Base-by-base conservation (phyloP, 2,888 invertebrate species). In the Drosophila prostipennis region DNA sequence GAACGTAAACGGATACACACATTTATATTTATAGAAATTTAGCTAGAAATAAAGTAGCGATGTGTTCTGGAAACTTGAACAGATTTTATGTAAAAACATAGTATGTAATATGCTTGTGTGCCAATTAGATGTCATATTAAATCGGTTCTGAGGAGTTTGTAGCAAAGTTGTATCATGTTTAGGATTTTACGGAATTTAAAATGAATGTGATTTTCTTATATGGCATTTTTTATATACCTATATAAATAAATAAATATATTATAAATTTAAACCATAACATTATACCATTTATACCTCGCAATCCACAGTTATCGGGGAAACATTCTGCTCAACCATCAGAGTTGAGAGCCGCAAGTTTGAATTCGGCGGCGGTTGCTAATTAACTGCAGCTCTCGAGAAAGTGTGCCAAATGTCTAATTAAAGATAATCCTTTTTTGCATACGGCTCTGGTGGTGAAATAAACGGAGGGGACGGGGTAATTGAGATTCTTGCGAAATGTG, bases 391-490 rank as follows among this genome's bases (percentile, higher is more conserved):
- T 42, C 46, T 61, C 60, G 16, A 58, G 64, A 68, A 63, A 46
- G 55, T 72, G 60, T 57, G 51, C 56, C 58, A 42, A 56, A 67
- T 70, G 51, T 51, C 54, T 72, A 82, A 81, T 84, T 79, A 79
- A 78, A 72, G 64, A 67, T 79, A 71, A 84, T 84, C 79, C 76
- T 58, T 68, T 74, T 53, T 43, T 68, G 74, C 74, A 75, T 54
- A 73, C 71, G 54, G 49, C 65, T 43, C 43, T 32, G 11, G 29
- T 39, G 6, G 49, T 26, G 23, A 16, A 16, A 14, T 42, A 37
- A 46, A 23, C 8, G 39, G 23, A 19, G 16, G 19, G 45, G 11
- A 19, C 36, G 23, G 48, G 40, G 34, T 43, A 43, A 42, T 16
- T 53, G 39, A 46, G 64, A 55, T 32, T 45, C 16, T 10, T 19